These are phyloP conservation scores for Palaemon carinicauda DNA, from an alignment of 1,140 invertebrate species.

Conservation along the genomic window DNA sequence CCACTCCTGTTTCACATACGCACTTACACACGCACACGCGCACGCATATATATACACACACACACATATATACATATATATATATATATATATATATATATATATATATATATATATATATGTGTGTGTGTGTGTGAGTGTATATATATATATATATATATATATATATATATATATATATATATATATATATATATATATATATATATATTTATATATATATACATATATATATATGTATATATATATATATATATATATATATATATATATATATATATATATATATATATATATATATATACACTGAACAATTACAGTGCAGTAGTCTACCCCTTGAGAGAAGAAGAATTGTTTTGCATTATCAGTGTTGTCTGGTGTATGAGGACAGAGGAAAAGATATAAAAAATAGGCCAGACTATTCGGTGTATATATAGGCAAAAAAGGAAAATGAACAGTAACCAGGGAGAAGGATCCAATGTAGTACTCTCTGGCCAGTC, in stretches of 20 bases:
- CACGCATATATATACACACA: background rate
- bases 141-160: background rate
- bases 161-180: background rate
- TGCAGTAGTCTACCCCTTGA: too few relatives aligned
- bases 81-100: background rate
- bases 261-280: slow-evolving; percentile 5
- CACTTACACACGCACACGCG: background rate
- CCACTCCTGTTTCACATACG: background rate
- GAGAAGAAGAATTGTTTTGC: too few relatives aligned
- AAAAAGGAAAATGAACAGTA: too few relatives aligned
- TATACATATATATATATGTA: background rate
- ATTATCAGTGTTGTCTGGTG: too few relatives aligned
- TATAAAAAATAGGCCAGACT: too few relatives aligned
- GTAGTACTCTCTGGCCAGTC: too few relatives aligned
- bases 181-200: background rate
- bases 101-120: background rate
- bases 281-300: slow-evolving; percentile 9
- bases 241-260: slow-evolving; percentile 1
- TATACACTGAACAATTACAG: too few relatives aligned
- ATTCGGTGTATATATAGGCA: too few relatives aligned
- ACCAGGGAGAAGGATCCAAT: too few relatives aligned
- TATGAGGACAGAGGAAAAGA: too few relatives aligned
- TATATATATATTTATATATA: background rate
- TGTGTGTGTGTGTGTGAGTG: too few relatives aligned
- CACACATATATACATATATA: background rate